Conservation (phyloP, 2,797 vertebrate species). For the Coregonus ussuriensis region DNA sequence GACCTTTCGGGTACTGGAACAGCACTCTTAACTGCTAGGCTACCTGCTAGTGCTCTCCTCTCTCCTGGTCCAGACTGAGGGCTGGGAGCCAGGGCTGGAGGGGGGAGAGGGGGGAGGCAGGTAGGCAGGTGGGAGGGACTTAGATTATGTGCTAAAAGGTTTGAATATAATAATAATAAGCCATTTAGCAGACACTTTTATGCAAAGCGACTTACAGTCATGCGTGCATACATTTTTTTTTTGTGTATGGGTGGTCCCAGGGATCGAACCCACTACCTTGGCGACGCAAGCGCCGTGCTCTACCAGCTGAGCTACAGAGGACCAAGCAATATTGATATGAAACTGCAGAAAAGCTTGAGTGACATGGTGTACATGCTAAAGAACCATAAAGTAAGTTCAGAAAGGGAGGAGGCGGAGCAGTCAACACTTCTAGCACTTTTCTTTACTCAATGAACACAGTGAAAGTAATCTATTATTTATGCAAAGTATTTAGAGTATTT, state of each 20-base stretch:
- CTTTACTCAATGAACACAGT: neutral
- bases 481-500: neutral
- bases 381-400: neutral
- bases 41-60: neutral
- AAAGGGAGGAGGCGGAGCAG: neutral
- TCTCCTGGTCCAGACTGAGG: conserved; percentile 10
- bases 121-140: neutral
- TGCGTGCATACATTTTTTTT: too few relatives aligned
- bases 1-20: too few relatives aligned
- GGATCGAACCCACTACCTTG: too few relatives aligned
- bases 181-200: too few relatives aligned
- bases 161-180: neutral
- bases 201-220: too few relatives aligned
- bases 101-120: neutral
- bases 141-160: conserved; percentile 6
- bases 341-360: conserved; percentile 1
- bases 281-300: too few relatives aligned
- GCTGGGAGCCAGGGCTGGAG: conserved; percentile 11
- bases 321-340: neutral
- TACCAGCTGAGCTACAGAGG: too few relatives aligned
- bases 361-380: conserved; percentile 1
- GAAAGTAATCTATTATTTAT: neutral
- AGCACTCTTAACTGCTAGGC: neutral
- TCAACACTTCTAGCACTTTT: neutral
- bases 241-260: too few relatives aligned